Evolutionary conservation across 2,113 vertebrate species (phyloP).

Genomic region (Rhynchomys soricoides): DNA sequence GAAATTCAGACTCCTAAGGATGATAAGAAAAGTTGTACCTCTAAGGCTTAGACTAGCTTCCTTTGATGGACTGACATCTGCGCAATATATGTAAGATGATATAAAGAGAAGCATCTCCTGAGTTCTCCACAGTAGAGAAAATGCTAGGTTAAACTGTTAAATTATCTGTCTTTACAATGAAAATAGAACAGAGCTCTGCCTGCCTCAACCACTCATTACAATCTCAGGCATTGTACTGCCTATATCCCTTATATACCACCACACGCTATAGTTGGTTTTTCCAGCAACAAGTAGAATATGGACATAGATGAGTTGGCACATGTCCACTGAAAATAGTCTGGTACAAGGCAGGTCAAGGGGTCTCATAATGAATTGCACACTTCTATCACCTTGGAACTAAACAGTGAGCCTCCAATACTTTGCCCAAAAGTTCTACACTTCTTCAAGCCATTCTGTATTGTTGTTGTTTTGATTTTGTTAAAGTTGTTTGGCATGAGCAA

Average conservation of each 20-base stretch:
- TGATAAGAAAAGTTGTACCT: background rate
- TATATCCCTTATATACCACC: too few relatives aligned
- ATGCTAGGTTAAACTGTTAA: background rate
- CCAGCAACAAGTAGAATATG: background rate
- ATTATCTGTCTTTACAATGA: background rate
- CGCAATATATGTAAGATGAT: accelerated
- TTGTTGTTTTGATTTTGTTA: background rate
- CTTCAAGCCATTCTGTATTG: background rate
- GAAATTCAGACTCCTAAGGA: background rate
- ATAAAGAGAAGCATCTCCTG: background rate
- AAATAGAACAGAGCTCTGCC: background rate
- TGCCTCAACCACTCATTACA: accelerated
- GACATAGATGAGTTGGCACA: background rate
- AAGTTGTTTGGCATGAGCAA: background rate
- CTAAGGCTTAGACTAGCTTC: background rate
- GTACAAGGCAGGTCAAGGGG: background rate
- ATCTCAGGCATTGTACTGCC: background rate
- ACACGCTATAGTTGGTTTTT: background rate
- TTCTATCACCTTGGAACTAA: background rate
- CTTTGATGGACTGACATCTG: background rate
- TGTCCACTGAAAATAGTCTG: background rate
- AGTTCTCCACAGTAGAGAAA: background rate
- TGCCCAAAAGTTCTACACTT: background rate
- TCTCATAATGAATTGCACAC: background rate
- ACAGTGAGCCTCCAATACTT: background rate